A percentile compares a stretch with the other conserved stretches of the same genome.
Conservation (phyloP, 2,888 invertebrate species). For the Cremastobaeus sp. region DNA sequence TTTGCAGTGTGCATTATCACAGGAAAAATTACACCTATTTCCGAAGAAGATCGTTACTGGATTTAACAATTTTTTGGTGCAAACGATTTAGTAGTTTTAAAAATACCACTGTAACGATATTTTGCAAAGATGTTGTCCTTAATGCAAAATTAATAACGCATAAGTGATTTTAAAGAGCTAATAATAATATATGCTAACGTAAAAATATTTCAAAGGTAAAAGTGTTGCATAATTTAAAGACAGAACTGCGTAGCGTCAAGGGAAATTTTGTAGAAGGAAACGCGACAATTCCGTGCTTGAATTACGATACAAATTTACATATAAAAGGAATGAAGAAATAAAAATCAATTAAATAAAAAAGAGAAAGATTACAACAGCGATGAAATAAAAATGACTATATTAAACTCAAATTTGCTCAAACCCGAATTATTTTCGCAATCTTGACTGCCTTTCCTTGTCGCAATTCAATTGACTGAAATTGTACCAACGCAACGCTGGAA, state of each 20-base stretch:
- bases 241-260: slow-evolving; percentile 4
- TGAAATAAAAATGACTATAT: not conserved
- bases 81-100: no score
- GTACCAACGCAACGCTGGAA: no score
- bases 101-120: slow-evolving; percentile 30
- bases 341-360: not conserved
- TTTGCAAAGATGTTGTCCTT: slow-evolving; percentile 37
- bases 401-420: slow-evolving; percentile 28
- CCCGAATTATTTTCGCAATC: slow-evolving; percentile 30
- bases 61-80: no score
- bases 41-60: no score
- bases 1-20: no score
- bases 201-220: slow-evolving; percentile 31
- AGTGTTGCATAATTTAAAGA: slow-evolving; percentile 23
- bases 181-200: slow-evolving; percentile 15
- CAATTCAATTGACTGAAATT: slow-evolving; percentile 39
- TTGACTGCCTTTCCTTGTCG: slow-evolving; percentile 16
- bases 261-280: slow-evolving; percentile 18
- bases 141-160: slow-evolving; percentile 48
- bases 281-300: not conserved
- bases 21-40: no score
- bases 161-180: slow-evolving; percentile 32
- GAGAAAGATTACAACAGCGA: not conserved
- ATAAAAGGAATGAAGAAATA: slow-evolving; percentile 6
- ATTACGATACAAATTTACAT: slow-evolving; percentile 19